phyloP scores from a whole-genome alignment of 2,888 invertebrate species.

The Baccha elongata region DNA sequence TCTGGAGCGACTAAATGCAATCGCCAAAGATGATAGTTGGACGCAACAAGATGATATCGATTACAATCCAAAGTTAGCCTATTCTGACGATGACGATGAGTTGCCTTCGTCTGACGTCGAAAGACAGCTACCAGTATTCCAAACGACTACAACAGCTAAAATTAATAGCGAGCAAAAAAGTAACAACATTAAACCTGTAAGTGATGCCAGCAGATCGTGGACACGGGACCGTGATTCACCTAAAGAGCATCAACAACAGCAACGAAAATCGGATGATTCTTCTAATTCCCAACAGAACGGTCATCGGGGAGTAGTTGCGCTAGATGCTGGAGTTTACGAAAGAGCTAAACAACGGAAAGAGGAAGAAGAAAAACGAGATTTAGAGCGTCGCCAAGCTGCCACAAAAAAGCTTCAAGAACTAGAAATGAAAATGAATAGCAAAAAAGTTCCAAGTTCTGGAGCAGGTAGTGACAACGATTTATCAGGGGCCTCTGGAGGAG shows the following conservation, averaged over 20 bases:
- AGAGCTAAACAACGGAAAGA: slow-evolving; percentile 93
- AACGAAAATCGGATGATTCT: slow-evolving; percentile 74
- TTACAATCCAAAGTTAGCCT: slow-evolving; percentile 96
- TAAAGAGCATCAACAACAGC: slow-evolving; percentile 58
- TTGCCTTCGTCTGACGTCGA: slow-evolving; percentile 77
- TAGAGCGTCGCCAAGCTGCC: slow-evolving; percentile 85
- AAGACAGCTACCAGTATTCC: slow-evolving; percentile 52
- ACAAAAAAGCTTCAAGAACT: slow-evolving; percentile 87
- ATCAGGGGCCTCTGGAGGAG: slow-evolving; percentile 45
- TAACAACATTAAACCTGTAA: slow-evolving; percentile 45
- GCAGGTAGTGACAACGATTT: slow-evolving; percentile 80
- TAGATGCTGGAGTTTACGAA: slow-evolving; percentile 90
- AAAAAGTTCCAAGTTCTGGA: slow-evolving; percentile 78
- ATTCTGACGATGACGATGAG: slow-evolving; percentile 98
- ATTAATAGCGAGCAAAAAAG: slow-evolving; percentile 74
- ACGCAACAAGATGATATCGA: slow-evolving; percentile 96
- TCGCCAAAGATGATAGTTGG: slow-evolving; percentile 95
- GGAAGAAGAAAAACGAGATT: slow-evolving; percentile 92
- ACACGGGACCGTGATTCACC: slow-evolving; percentile 56
- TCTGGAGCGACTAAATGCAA: slow-evolving; percentile 95
- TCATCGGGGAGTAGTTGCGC: slow-evolving; percentile 84
- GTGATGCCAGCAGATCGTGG: slow-evolving; percentile 55
- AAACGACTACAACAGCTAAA: slow-evolving; percentile 73
- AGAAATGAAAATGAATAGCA: slow-evolving; percentile 86
- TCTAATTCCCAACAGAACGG: slow-evolving; percentile 78